These are phyloP conservation scores for Nannospalax galili DNA, from an alignment of 2,113 vertebrate species.

Conservation along the genomic window DNA sequence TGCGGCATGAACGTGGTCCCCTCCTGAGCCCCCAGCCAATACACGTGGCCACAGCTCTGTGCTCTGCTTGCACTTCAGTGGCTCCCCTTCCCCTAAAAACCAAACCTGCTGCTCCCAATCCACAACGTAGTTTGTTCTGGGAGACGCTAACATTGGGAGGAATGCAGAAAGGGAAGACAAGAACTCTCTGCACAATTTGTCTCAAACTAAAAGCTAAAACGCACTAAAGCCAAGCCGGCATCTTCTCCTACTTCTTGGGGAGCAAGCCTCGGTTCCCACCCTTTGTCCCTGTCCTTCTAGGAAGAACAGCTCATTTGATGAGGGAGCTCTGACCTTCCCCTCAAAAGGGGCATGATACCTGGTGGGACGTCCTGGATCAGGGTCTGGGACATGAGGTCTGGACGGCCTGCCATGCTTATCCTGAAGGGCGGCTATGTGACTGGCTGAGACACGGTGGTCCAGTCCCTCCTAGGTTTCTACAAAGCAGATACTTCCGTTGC, in stretches of 20 bases:
- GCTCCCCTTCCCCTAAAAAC: background rate
- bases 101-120: background rate
- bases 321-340: background rate
- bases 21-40: fast-evolving
- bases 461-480: fast-evolving
- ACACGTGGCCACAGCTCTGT: background rate
- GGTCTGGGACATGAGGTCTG: background rate
- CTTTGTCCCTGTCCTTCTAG: background rate
- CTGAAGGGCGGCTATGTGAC: fast-evolving
- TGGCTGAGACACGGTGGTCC: background rate
- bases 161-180: too few relatives aligned
- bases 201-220: background rate
- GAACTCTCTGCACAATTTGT: background rate
- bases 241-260: too few relatives aligned
- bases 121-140: fast-evolving
- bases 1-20: background rate
- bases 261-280: background rate
- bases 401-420: background rate
- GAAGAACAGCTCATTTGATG: background rate
- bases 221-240: fast-evolving
- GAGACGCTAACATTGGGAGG: fast-evolving
- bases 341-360: too few relatives aligned
- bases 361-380: fast-evolving
- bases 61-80: fast-evolving
- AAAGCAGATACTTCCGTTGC: background rate